Percentiles rank a stretch among this genome's conserved stretches.
phyloP scores from a whole-genome alignment of 1,140 invertebrate genomes.

The Drosophila triauraria region DNA sequence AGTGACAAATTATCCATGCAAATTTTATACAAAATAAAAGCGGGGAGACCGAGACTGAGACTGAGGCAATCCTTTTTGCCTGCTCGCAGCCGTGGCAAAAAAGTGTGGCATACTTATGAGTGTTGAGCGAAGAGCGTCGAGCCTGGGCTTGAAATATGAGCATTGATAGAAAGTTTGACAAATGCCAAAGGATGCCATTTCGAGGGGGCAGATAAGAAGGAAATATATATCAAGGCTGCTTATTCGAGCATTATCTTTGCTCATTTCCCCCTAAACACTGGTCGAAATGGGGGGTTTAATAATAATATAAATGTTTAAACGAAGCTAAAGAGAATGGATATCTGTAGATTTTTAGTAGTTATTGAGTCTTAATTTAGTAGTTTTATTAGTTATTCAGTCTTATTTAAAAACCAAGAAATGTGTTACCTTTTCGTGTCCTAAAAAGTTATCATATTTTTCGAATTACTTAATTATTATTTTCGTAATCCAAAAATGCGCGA shows the following conservation, averaged over 20 bases:
- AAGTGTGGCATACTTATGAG: conserved; percentile 79
- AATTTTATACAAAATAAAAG: conserved; percentile 70
- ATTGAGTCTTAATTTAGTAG: neutral
- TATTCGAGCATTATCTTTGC: conserved; percentile 50
- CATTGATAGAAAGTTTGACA: conserved; percentile 74
- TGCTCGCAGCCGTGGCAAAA: conserved; percentile 56
- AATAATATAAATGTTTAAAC: too few species aligned
- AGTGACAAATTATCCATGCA: conserved; percentile 84
- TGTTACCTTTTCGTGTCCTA: neutral
- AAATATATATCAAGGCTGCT: conserved; percentile 36
- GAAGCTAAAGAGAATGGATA: neutral
- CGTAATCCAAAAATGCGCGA: too few species aligned
- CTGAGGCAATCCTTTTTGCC: conserved; percentile 16
- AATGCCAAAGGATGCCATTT: conserved; percentile 52
- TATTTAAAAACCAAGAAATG: neutral
- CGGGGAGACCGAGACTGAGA: neutral
- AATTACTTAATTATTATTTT: too few species aligned
- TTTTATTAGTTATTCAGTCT: neutral
- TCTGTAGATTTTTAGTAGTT: neutral
- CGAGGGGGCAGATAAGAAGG: neutral
- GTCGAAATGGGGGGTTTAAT: neutral
- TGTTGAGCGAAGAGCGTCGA: conserved; percentile 27
- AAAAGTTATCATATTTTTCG: too few species aligned
- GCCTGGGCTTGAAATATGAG: conserved; percentile 69
- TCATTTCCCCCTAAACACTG: conserved; percentile 41